Evolutionary conservation across 2,113 vertebrate species (phyloP), one percentile per base, ranked within the genome.

Genomic region (Willisornis vidua): DNA sequence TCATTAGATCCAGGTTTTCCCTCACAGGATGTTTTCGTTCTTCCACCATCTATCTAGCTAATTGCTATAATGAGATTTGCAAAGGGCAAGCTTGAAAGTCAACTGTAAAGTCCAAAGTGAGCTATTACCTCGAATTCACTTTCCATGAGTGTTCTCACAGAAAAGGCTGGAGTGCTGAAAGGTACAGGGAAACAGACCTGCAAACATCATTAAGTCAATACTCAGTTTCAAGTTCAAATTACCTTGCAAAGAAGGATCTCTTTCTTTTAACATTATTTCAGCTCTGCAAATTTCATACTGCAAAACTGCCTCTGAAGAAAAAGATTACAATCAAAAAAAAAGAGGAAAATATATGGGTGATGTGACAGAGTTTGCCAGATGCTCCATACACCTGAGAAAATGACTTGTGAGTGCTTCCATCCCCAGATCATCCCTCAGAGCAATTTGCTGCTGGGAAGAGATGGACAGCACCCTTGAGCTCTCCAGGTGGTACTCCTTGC

Each of bases 31-130:
- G 3, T 28, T 77, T 72, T 41, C 2, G 0, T 62, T 89, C 74
- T 89, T 94, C 78, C 2, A 1, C 55, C 82, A 91, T 94, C 63
- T 93, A 46, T 66, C 77, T 89, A 76, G 43, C 46, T 95, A 96
- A 96, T 91, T 89, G 82, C 78, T 74, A 29, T 91, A 83, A 96
- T 65, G 94, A 90, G 92, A 90, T 96, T 92, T 93, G 61, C 88
- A 95, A 89, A 62, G 85, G 65, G 65, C 10, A 68, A 54, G 49
- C 29, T 52, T 41, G 72, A 68, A 77, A 93, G 35, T 88, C 87
- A 94, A 10, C 65, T 77, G 70, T 26, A 25, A 70, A 80, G 39
- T 41, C 90, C 63, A 63, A 90, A 81, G 75, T 57, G 70, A 96
- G 67, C 76, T 87, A 86, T 93, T 95, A 81, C 92, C 73, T 89